A percentile compares a stretch with the other conserved stretches of the same genome.
Evolutionary conservation across 2,113 vertebrate species (phyloP).

Genomic region (Spheniscus mendiculus): DNA sequence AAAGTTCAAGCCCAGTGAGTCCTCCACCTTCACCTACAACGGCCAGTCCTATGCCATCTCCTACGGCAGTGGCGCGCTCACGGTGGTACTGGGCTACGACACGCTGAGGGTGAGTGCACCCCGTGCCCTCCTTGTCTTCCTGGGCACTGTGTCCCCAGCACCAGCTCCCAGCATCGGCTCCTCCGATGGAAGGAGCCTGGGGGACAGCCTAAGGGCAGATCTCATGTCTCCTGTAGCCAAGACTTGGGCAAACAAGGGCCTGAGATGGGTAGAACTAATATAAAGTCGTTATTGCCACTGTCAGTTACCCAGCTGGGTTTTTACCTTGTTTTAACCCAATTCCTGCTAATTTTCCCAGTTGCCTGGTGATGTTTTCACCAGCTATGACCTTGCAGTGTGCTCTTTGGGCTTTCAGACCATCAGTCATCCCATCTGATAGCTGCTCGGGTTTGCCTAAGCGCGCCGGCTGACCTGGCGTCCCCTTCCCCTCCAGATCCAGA

Average conservation of each 20-base stretch:
- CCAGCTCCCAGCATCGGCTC: not conserved
- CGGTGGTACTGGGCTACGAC: constrained; percentile 66
- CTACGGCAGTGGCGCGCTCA: constrained; percentile 72
- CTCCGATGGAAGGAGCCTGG: fast-evolving
- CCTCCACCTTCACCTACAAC: constrained; percentile 54
- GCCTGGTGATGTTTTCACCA: not conserved
- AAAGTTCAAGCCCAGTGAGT: constrained; percentile 58
- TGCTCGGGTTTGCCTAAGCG: not conserved
- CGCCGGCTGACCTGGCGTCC: fast-evolving
- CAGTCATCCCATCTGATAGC: not conserved
- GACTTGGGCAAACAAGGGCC: not conserved
- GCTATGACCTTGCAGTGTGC: not conserved
- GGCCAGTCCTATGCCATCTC: constrained; percentile 42
- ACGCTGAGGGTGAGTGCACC: constrained; percentile 65
- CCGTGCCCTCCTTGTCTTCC: fast-evolving
- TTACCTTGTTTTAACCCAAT: not conserved
- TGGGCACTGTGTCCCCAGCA: not conserved
- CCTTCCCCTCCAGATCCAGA: constrained; percentile 67
- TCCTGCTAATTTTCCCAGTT: not conserved
- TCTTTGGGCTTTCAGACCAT: not conserved
- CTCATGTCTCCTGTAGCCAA: fast-evolving
- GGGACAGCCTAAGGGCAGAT: not conserved
- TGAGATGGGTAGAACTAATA: fast-evolving
- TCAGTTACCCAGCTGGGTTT: not conserved
- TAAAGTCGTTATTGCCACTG: fast-evolving